A percentile compares a stretch with the other conserved stretches of the same genome.
These are phyloP conservation scores for Mimumesa dahlbomi DNA, from an alignment of 2,888 invertebrate genomes.

Conservation along the genomic window DNA sequence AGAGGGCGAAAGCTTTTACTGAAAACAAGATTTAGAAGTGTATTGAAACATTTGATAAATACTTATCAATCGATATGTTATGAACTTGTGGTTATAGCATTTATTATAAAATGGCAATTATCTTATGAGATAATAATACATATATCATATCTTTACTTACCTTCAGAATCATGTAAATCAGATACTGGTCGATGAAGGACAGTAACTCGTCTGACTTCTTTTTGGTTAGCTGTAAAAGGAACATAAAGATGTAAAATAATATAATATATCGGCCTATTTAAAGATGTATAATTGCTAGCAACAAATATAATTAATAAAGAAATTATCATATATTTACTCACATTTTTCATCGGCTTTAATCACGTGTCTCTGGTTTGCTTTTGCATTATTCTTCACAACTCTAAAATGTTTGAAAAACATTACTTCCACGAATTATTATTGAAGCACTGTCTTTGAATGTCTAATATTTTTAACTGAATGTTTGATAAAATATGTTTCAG, in stretches of 20 bases:
- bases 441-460: background rate
- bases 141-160: slow-evolving; percentile 49
- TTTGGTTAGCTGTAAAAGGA: slow-evolving; percentile 65
- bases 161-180: slow-evolving; percentile 73
- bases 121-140: background rate
- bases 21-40: too few species aligned
- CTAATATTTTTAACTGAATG: too few species aligned
- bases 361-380: slow-evolving; percentile 71
- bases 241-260: background rate
- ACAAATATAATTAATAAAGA: too few species aligned
- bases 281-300: too few species aligned
- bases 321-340: slow-evolving; percentile 56
- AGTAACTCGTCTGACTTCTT: slow-evolving; percentile 73
- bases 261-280: too few species aligned
- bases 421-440: background rate
- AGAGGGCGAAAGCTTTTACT: too few species aligned
- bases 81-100: too few species aligned
- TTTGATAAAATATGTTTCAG: too few species aligned
- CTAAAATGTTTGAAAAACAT: too few species aligned
- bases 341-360: slow-evolving; percentile 74
- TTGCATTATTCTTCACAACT: slow-evolving; percentile 74
- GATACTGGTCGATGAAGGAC: slow-evolving; percentile 71
- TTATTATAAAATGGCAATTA: background rate
- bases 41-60: too few species aligned
- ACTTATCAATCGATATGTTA: too few species aligned